These are phyloP conservation scores for Gadopsis marmoratus DNA, from an alignment of 2,797 vertebrate species.

Conservation along the genomic window DNA sequence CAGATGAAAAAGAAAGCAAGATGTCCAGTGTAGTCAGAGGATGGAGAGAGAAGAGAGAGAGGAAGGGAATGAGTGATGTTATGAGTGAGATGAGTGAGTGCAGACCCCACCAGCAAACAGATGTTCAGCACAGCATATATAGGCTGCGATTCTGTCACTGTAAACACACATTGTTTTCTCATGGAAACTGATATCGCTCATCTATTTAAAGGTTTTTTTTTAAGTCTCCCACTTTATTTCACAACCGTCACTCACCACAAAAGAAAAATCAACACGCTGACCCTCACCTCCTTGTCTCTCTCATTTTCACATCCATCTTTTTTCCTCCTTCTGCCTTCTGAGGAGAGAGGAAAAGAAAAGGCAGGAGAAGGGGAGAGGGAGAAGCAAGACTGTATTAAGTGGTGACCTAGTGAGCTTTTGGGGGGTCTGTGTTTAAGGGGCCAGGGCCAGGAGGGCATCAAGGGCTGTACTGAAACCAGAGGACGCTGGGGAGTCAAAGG, in stretches of 20 bases:
- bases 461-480: constrained; percentile 38
- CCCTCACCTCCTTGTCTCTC: constrained; percentile 15
- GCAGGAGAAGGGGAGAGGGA: neutral
- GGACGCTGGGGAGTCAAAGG: constrained; percentile 42
- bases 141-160: constrained; percentile 50
- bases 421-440: constrained; percentile 30
- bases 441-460: constrained; percentile 34
- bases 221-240: constrained; percentile 16
- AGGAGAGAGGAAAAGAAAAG: neutral
- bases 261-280: constrained; percentile 30
- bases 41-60: constrained; percentile 41
- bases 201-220: constrained; percentile 42
- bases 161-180: constrained; percentile 56
- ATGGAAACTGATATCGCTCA: constrained; percentile 42
- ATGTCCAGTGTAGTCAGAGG: constrained; percentile 58
- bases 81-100: constrained; percentile 58
- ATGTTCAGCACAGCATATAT: constrained; percentile 57
- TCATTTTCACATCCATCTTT: constrained; percentile 8
- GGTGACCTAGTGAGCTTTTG: constrained; percentile 30
- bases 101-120: constrained; percentile 66
- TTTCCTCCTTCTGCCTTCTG: neutral
- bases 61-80: constrained; percentile 51
- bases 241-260: constrained; percentile 15
- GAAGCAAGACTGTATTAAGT: constrained; percentile 1
- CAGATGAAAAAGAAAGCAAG: constrained; percentile 58